These are phyloP conservation scores for Gasterosteus aculeatus DNA, from an alignment of 2,113 vertebrate species.

Conservation along the genomic window DNA sequence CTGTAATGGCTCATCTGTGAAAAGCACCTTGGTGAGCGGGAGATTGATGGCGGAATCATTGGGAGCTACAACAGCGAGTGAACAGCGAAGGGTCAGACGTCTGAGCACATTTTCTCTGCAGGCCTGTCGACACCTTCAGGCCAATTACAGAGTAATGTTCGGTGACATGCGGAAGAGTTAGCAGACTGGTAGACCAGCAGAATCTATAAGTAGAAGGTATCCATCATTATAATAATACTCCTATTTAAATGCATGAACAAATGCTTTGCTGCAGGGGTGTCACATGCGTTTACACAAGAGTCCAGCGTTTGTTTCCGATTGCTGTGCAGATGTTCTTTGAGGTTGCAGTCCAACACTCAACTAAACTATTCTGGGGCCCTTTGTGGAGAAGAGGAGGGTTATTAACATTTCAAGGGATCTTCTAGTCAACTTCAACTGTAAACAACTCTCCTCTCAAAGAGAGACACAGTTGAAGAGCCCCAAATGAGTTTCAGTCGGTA, in stretches of 20 bases:
- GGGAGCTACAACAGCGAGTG: constrained; percentile 9
- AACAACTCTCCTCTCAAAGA: not conserved
- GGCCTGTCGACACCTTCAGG: constrained; percentile 48
- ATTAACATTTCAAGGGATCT: constrained; percentile 35
- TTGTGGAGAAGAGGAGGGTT: not conserved
- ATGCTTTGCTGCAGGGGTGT: constrained; percentile 83
- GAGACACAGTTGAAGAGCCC: constrained; percentile 17
- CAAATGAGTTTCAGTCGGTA: constrained; percentile 31
- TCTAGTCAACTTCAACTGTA: not conserved
- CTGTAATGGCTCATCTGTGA: constrained; percentile 26
- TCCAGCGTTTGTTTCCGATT: constrained; percentile 23
- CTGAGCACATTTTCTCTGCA: constrained; percentile 49
- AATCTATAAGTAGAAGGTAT: constrained; percentile 68
- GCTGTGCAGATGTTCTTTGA: constrained; percentile 34
- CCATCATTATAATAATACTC: constrained; percentile 92
- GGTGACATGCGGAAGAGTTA: constrained; percentile 54
- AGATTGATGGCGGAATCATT: constrained; percentile 39
- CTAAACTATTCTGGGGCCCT: not conserved
- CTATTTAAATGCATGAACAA: constrained; percentile 97
- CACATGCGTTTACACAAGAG: constrained; percentile 42
- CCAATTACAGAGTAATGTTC: constrained; percentile 76
- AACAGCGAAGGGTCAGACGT: constrained; percentile 47
- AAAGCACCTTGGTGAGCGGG: not conserved
- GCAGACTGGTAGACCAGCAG: constrained; percentile 44
- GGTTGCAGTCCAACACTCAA: constrained; percentile 21